Conservation (phyloP, 2,797 vertebrate species). For the Diceros bicornis region DNA sequence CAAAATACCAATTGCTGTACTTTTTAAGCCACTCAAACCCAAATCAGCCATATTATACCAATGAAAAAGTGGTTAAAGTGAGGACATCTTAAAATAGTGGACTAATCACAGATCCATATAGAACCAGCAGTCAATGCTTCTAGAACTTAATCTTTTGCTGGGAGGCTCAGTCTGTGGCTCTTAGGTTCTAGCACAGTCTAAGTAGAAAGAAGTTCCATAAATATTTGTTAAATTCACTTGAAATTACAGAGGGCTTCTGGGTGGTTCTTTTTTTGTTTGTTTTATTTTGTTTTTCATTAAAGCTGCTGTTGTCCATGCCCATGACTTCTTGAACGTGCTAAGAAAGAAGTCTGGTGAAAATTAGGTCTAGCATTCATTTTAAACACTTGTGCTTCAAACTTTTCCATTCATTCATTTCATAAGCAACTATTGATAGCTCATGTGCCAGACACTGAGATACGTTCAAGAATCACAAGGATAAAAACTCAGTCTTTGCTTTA, state of each 20-base stretch:
- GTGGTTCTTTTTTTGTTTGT: not conserved
- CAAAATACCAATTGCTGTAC: not conserved
- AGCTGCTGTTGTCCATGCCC: not conserved
- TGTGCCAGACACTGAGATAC: not conserved
- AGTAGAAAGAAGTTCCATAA: not conserved
- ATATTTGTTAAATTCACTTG: not conserved
- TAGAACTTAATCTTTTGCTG: not conserved
- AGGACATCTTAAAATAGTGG: conserved; percentile 40
- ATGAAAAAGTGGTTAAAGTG: not conserved
- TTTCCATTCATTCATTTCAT: conserved; percentile 48
- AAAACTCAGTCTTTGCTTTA: not conserved
- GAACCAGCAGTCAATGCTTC: not conserved
- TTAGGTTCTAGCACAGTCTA: not conserved
- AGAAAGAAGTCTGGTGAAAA: conserved; percentile 1
- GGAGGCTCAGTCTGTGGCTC: not conserved
- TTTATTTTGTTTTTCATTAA: not conserved
- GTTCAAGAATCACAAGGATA: not conserved
- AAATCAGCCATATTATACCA: not conserved
- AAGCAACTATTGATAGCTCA: not conserved
- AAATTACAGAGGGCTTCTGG: not conserved
- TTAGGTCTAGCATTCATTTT: not conserved
- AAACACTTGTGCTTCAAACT: not conserved
- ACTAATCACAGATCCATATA: not conserved
- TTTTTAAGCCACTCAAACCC: not conserved
- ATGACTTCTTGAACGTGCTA: conserved; percentile 3